Evolutionary conservation across 2,888 invertebrate genomes (phyloP), one percentile per base, ranked within the genome.

Genomic region (Synanthedon tipuliformis): DNA sequence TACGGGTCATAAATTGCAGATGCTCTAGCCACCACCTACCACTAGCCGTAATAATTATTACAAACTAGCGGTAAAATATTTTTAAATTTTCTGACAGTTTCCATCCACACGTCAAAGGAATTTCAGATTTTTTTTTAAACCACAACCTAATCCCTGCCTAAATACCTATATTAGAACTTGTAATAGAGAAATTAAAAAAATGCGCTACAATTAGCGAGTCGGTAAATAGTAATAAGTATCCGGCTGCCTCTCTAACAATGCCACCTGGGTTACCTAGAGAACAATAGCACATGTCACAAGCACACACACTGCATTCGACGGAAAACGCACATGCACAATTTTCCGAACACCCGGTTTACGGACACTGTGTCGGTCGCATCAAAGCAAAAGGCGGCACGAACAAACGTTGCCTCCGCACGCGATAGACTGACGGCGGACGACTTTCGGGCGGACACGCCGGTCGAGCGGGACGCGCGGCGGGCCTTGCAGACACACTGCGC

Each of bases 321-420:
- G 86, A 85, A 86, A 87, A 83, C 83, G 86, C 86, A 87, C 86
- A 87, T 85, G 82, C 86, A 87, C 86, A 87, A 86, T 86, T 87
- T 85, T 85, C 86, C 86, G 85, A 85, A 82, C 81, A 81, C 79
- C 84, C 79, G 75, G 34, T 34, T 84, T 84, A 81, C 84, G 83
- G 84, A 78, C 80, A 83, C 83, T 79, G 83, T 80, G 84, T 83
- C 83, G 85, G 78, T 85, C 85, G 82, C 84, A 78, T 75, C 71
- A 69, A 64, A 79, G 76, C 81, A 80, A 78, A 75, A 73, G 68
- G 81, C 80, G 79, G 81, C 81, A 84, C 83, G 68, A 73, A 72
- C 75, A 66, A 75, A 62, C 79, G 77, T 78, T 79, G 75, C 82
- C 85, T 81, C 77, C 78, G 80, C 84, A 74, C 84, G 83, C 85